Conservation (phyloP, 1,140 invertebrate genomes). For the Araneus ventricosus region DNA sequence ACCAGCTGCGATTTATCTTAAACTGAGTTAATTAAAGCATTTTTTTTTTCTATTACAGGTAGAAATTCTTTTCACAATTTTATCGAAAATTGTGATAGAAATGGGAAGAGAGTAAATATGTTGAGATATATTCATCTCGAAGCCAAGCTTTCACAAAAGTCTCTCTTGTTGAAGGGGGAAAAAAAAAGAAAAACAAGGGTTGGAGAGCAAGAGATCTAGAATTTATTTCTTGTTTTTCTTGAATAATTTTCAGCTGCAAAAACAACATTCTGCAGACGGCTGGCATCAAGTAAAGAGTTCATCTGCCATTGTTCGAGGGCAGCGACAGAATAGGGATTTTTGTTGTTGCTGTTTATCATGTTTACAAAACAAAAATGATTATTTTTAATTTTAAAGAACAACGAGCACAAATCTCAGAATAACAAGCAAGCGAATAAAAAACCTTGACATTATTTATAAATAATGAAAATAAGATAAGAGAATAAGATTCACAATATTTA, state of each 20-base stretch:
- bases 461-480: too few relatives aligned
- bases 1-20: too few relatives aligned
- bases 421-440: too few relatives aligned
- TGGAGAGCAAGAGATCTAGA: background rate
- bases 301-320: constrained; percentile 57
- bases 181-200: background rate
- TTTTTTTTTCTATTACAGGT: background rate
- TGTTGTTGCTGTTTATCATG: too few relatives aligned
- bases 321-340: background rate
- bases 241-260: constrained; percentile 48
- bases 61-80: too few relatives aligned
- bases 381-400: too few relatives aligned
- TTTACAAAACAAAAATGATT: too few relatives aligned
- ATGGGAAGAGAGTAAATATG: background rate
- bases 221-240: constrained; percentile 28
- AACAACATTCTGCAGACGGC: constrained; percentile 38
- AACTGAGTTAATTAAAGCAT: background rate
- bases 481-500: too few relatives aligned
- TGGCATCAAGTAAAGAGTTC: constrained; percentile 33
- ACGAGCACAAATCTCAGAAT: too few relatives aligned
- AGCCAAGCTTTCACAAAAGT: background rate
- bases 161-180: background rate
- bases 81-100: background rate
- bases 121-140: background rate
- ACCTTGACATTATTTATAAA: too few relatives aligned